Base-by-base conservation (phyloP, 2,113 vertebrate species). In the Asarcornis scutulata region DNA sequence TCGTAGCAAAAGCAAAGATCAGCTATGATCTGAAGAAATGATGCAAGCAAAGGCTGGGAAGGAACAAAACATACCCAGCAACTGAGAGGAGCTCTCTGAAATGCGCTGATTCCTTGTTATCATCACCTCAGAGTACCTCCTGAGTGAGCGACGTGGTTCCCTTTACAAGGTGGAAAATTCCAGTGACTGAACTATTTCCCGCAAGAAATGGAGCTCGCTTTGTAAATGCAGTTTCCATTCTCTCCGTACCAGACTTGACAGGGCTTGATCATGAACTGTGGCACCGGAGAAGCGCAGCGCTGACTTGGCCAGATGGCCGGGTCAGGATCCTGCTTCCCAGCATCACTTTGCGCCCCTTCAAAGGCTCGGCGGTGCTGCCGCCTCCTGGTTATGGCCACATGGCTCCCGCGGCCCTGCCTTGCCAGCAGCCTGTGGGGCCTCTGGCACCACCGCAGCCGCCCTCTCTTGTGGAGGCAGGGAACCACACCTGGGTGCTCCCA, bases 371-470 rank as follows among this genome's bases (percentile, higher is more conserved):
- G 11, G 42, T 29, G 34, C 38, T 32, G 71, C 77, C 1, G 1
- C 17, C 59, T 83, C 29, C 59, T 14, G 44, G n/a, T 46, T 26
- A 34, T 2, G 1, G 46, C 52, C 6, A 2, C 1, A 0, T 0
- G 0, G 17, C 53, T 79, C 52, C 38, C 48, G 20, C 11, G 4
- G 29, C 27, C 55, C 83, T 52, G 12, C 26, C 55, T 71, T 27
- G 16, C n/a, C 25, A 38, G 0, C 0, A 63, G 23, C 8, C 32
- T 26, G 50, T 6, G 31, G 32, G 17, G 11, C 22, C 55, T 27
- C 48, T 76, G 48, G 9, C 29, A 22, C 5, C 3, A 20, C 40
- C 12, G 0, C 40, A n/a, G 38, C 11, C 18, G 23, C 44, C 27
- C 15, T 36, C 59, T 60, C 52, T 27, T 3, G 4, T 46, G n/a